Evolutionary conservation across 2,888 invertebrate genomes (phyloP).

Genomic region (Drosophila prostipennis): DNA sequence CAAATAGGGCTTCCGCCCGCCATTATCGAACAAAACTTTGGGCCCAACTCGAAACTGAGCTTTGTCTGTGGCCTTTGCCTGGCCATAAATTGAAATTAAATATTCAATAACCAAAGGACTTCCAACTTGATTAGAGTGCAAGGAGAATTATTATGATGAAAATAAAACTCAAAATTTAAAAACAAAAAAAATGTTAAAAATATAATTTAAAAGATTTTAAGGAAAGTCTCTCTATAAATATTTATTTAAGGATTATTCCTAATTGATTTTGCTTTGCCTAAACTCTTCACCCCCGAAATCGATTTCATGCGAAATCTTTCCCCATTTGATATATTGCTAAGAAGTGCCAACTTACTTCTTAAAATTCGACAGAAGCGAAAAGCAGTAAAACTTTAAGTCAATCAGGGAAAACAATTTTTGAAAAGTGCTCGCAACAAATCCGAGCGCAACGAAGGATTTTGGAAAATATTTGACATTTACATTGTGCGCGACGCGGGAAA

Average conservation of each 20-base stretch:
- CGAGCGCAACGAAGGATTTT: conserved; percentile 55
- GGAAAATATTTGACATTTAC: conserved; percentile 69
- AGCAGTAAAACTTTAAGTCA: conserved; percentile 68
- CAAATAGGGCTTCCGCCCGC: conserved; percentile 26
- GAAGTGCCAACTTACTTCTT: conserved; percentile 12
- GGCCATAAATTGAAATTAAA: conserved; percentile 41
- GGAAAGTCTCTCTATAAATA: too few relatives aligned
- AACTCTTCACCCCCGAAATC: background rate
- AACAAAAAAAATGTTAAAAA: too few relatives aligned
- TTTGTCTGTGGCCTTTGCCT: conserved; percentile 37
- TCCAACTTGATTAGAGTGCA: background rate
- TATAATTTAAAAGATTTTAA: too few relatives aligned
- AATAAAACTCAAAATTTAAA: too few relatives aligned
- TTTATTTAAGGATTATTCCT: background rate
- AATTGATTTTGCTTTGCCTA: background rate
- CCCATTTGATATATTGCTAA: conserved; percentile 21
- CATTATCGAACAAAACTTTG: conserved; percentile 46
- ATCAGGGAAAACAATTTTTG: conserved; percentile 69
- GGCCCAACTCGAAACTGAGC: conserved; percentile 29
- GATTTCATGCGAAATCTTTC: background rate
- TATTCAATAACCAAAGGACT: conserved; percentile 25
- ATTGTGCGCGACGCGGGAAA: conserved; percentile 41
- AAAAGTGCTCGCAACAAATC: conserved; percentile 58
- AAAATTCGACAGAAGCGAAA: conserved; percentile 14
- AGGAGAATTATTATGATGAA: background rate